A percentile compares a stretch with the other conserved stretches of the same genome.
Conservation (phyloP, 1,140 invertebrate genomes). For the Drosophila melanogaster region Release_6_plus_ISO1_MT NC_004354.4:1196501-1197000, state of each 20-base stretch:
- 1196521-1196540: constrained; percentile 24
- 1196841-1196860: constrained; percentile 29
- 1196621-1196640: constrained; percentile 63
- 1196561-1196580: constrained; percentile 53
- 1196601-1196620: constrained; percentile 20
- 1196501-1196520: constrained; percentile 33
- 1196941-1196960: too few species aligned
- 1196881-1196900: constrained; percentile 14
- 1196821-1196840: constrained; percentile 24
- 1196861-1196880: constrained; percentile 21
- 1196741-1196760: constrained; percentile 26
- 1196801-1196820: constrained; percentile 14
- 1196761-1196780: constrained; percentile 42
- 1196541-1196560: constrained; percentile 44
- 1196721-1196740: constrained; percentile 55
- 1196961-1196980: too few species aligned
- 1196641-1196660: constrained; percentile 34
- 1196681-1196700: constrained; percentile 4
- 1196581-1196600: constrained; percentile 55
- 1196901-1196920: too few species aligned
- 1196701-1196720: constrained; percentile 53
- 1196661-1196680: neutral
- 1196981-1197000: too few species aligned
- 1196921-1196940: too few species aligned
- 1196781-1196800: neutral